Conservation (phyloP, 2,113 vertebrate species). For the Callopanchax toddi region DNA sequence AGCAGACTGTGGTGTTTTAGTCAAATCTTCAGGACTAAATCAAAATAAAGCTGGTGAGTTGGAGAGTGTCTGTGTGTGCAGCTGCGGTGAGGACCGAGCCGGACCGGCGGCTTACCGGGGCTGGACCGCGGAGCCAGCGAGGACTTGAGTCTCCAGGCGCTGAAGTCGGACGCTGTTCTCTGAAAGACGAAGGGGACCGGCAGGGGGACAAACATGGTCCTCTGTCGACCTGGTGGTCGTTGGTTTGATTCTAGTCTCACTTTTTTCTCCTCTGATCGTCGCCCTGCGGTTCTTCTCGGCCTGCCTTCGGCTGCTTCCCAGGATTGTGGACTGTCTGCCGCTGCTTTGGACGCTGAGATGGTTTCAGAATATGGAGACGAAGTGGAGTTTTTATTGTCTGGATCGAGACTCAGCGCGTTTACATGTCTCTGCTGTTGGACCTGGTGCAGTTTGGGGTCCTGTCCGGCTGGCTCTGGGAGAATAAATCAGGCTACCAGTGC, state of each 20-base stretch:
- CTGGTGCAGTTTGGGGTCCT: slow-evolving; percentile 16
- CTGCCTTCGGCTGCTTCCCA: slow-evolving; percentile 40
- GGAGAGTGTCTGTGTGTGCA: background rate
- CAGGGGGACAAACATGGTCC: slow-evolving; percentile 82
- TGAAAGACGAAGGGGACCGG: slow-evolving; percentile 86
- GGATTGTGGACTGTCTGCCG: slow-evolving; percentile 33
- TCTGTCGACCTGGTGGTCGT: slow-evolving; percentile 76
- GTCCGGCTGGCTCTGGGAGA: slow-evolving; percentile 10
- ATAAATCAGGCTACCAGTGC: slow-evolving; percentile 40
- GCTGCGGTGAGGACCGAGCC: background rate
- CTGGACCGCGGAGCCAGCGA: slow-evolving; percentile 83
- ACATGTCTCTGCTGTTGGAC: slow-evolving; percentile 46
- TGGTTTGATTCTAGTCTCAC: slow-evolving; percentile 61
- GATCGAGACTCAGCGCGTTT: slow-evolving; percentile 30
- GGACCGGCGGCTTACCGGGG: slow-evolving; percentile 78
- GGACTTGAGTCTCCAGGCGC: slow-evolving; percentile 86
- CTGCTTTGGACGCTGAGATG: slow-evolving; percentile 7
- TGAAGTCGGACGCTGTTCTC: slow-evolving; percentile 86
- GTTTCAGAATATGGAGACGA: background rate
- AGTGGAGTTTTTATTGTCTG: slow-evolving; percentile 15
- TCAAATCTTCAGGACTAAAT: background rate
- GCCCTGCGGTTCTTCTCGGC: slow-evolving; percentile 51
- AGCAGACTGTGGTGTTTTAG: too few relatives aligned
- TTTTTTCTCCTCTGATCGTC: slow-evolving; percentile 50
- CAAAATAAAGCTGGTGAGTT: too few relatives aligned